phyloP scores from a whole-genome alignment of 2,888 invertebrate species.

The Myathropa florea region DNA sequence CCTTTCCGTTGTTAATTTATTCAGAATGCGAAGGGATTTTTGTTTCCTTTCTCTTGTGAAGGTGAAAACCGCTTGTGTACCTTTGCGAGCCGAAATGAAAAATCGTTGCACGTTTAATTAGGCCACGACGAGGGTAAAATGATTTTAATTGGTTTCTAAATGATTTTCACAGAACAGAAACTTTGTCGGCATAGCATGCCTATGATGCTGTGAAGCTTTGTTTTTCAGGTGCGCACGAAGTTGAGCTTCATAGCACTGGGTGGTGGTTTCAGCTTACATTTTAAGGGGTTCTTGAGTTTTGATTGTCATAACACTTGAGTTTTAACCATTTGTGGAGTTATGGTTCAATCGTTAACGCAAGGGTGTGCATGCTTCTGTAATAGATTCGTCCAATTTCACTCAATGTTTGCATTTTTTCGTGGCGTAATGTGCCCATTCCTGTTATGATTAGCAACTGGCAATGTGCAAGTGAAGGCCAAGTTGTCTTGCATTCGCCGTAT shows the following conservation, averaged over 20 bases:
- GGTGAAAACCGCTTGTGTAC: neutral
- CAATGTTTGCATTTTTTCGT: no score
- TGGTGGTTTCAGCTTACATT: neutral
- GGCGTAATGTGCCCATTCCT: no score
- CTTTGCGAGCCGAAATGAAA: neutral
- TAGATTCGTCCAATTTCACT: no score
- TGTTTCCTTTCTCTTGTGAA: neutral
- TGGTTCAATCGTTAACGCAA: no score
- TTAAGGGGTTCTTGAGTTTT: neutral
- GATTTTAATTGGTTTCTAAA: constrained; percentile 36
- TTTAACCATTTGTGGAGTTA: neutral
- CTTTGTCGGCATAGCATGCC: neutral
- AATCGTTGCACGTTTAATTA: constrained; percentile 22
- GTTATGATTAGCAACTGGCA: no score
- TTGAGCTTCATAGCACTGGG: no score
- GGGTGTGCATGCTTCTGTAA: no score
- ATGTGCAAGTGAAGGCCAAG: no score
- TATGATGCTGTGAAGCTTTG: neutral
- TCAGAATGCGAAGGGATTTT: neutral
- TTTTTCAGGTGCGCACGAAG: neutral
- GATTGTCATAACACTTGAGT: neutral
- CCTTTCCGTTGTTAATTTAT: constrained; percentile 27
- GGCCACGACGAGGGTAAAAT: neutral
- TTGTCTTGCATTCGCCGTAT: no score
- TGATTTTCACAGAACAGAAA: neutral